Base-by-base conservation (phyloP, 2,888 invertebrate species). In the Drosophila neotestacea region DNA sequence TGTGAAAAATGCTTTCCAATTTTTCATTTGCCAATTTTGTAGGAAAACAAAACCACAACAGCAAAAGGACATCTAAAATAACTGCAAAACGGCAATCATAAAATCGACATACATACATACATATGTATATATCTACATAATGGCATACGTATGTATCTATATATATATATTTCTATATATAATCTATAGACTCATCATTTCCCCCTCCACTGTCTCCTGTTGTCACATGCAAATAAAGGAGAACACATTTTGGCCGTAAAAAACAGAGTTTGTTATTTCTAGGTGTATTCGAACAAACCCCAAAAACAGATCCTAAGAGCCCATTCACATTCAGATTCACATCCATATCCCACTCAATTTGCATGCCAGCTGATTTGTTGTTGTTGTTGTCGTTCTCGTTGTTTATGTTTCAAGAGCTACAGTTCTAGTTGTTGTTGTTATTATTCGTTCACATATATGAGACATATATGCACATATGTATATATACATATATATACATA, bases 311-410 rank as follows among this genome's bases (percentile, higher is more conserved):
- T 67, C 63, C 75, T 75, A 61, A 72, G 58, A 54, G 72, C 68
- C 64, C 68, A 59, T 41, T 16, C 30, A 36, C 50, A 30, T 52
- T 36, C 51, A 50, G 68, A 63, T 60, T 71, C 71, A 42, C 38
- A 63, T 44, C 62, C 74, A 74, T 50, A 72, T 75, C 63, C 62
- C 64, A 70, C 66, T 68, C 70, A 79, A 84, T 81, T 75, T 75
- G 82, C 68, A 81, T 77, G 67, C 69, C 84, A 81, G 73, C 72
- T 78, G 76, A 64, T 80, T 72, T 72, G 61, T 55, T 48, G 30
- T 42, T 70, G 30, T 32, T 7, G 32, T 30, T 22, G 22, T 52
- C 59, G 11, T 27, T 16, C 46, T 28, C 42, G 60, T 42, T 60
- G 42, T 27, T 44, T 66, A 52, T 41, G 51, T 36, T 65, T 47